phyloP scores from a whole-genome alignment of 2,888 invertebrate species.

The Volucella zonaria region DNA sequence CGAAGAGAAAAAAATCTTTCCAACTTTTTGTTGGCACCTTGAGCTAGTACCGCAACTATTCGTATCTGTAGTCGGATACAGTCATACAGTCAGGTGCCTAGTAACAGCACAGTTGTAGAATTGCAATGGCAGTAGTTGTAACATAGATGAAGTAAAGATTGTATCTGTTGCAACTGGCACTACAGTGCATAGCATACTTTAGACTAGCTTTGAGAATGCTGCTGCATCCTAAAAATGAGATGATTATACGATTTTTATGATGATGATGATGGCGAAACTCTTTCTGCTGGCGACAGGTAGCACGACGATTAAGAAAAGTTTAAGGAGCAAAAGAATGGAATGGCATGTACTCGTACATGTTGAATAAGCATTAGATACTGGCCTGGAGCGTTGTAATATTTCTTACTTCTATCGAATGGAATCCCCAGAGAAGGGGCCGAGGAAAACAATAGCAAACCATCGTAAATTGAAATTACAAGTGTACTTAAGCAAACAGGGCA shows the following conservation, averaged over 20 bases:
- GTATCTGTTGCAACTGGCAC: conserved; percentile 30
- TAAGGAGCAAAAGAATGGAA: conserved; percentile 11
- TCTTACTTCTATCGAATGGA: background rate
- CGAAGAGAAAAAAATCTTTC: conserved; percentile 18
- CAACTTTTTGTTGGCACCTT: conserved; percentile 50
- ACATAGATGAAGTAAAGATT: conserved; percentile 37
- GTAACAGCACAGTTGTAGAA: background rate
- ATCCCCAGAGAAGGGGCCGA: background rate
- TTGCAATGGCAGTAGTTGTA: background rate
- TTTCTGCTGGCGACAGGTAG: conserved; percentile 37
- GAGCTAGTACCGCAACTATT: background rate
- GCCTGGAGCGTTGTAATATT: conserved; percentile 2
- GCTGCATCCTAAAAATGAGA: conserved; percentile 46
- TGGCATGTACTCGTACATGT: background rate
- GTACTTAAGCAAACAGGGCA: background rate
- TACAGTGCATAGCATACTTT: conserved; percentile 1
- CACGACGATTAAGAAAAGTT: conserved; percentile 27
- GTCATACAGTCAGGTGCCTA: conserved; percentile 42
- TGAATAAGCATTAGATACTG: conserved; percentile 32
- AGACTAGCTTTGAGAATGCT: background rate
- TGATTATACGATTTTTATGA: conserved; percentile 63
- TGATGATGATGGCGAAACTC: conserved; percentile 44
- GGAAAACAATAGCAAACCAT: conserved; percentile 26
- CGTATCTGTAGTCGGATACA: background rate
- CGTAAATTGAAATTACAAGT: conserved; percentile 42